Conservation (phyloP, 2,888 invertebrate genomes). For the Galeruca laticollis region DNA sequence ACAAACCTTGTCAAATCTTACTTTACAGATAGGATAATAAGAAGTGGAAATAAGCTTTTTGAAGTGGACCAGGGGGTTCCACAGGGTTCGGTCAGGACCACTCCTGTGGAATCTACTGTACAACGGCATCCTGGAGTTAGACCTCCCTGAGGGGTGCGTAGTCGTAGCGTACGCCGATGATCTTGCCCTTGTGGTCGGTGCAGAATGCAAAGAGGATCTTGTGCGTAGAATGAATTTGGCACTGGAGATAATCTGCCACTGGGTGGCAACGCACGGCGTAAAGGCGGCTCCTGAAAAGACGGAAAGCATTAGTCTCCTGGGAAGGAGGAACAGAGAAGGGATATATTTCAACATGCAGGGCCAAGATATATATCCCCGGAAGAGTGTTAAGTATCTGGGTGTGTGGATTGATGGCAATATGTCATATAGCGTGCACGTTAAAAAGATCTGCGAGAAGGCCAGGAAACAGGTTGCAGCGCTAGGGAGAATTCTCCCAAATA, state of each 20-base stretch:
- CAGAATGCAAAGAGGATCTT: not conserved
- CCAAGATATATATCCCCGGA: not conserved
- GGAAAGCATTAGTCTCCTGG: conserved; percentile 2
- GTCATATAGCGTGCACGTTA: conserved; percentile 10
- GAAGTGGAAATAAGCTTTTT: not conserved
- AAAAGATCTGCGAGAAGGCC: conserved; percentile 3
- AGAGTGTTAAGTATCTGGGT: conserved; percentile 23
- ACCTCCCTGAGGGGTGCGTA: conserved; percentile 11
- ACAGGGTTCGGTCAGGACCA: conserved; percentile 37
- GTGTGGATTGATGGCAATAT: conserved; percentile 17
- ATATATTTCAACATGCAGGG: not conserved
- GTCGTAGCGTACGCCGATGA: conserved; percentile 15
- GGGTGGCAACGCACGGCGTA: not conserved
- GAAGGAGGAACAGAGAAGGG: conserved; percentile 7
- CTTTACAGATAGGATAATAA: not conserved
- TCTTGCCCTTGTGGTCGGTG: conserved; percentile 20
- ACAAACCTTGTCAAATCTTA: too few species aligned
- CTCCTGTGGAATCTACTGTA: conserved; percentile 33
- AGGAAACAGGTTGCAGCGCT: conserved; percentile 7
- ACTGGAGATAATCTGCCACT: not conserved
- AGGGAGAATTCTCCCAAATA: conserved; percentile 20
- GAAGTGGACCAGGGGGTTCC: conserved; percentile 18
- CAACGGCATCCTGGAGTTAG: conserved; percentile 6
- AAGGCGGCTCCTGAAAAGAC: conserved; percentile 10
- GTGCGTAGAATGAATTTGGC: not conserved